Percentiles rank a stretch among this genome's conserved stretches.
These are phyloP conservation scores for Elegia similella DNA, from an alignment of 2,888 invertebrate genomes.

Conservation along the genomic window DNA sequence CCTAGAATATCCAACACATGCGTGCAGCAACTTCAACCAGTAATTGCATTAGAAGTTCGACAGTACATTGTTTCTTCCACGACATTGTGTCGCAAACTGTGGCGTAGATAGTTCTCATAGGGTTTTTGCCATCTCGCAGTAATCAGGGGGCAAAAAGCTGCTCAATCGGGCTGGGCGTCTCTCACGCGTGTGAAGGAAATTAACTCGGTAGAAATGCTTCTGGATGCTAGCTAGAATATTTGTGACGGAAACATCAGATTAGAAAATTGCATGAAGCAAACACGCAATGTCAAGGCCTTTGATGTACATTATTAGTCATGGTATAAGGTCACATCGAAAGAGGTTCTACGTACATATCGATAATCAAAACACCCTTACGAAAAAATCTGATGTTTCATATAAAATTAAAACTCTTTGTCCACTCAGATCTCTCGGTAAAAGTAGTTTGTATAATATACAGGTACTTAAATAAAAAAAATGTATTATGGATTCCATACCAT, in stretches of 20 bases:
- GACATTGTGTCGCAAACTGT: slow-evolving; percentile 56
- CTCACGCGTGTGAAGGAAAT: slow-evolving; percentile 19
- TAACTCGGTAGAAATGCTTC: background rate
- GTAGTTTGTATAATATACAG: no score
- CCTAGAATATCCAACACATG: background rate
- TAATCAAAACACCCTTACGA: no score
- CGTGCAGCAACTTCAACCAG: slow-evolving; percentile 21
- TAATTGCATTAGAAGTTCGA: slow-evolving; percentile 24
- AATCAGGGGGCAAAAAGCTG: slow-evolving; percentile 44
- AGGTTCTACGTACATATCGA: no score
- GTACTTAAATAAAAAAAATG: no score
- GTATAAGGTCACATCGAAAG: no score
- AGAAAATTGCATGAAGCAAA: no score
- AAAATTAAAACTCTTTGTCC: no score
- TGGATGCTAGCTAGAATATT: background rate
- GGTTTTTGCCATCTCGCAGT: slow-evolving; percentile 43
- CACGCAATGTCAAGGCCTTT: no score
- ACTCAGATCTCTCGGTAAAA: no score
- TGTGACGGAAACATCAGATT: background rate
- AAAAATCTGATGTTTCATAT: no score
- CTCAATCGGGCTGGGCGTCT: slow-evolving; percentile 34
- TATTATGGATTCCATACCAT: no score
- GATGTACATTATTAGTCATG: no score
- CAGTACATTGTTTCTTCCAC: slow-evolving; percentile 38
- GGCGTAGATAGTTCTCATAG: slow-evolving; percentile 51